Percentiles rank a stretch among this genome's conserved stretches.
phyloP scores from a whole-genome alignment of 2,113 vertebrate genomes.

The Alligator sinensis region DNA sequence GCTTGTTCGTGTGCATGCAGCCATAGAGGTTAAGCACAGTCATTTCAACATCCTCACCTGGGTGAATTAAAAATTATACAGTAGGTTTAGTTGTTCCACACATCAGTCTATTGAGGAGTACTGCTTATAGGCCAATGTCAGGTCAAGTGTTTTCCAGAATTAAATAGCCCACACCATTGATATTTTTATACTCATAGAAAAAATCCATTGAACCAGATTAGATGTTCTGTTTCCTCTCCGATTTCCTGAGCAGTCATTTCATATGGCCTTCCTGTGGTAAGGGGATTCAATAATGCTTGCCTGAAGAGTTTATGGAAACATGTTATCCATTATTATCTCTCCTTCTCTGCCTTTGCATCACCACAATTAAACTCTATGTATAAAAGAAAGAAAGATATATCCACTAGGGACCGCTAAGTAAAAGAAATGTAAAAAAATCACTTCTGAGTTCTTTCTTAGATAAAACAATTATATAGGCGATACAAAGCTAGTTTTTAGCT shows the following conservation, averaged over 20 bases:
- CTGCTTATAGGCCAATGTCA: neutral
- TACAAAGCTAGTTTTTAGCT: neutral
- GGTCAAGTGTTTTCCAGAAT: neutral
- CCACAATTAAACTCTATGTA: constrained; percentile 42
- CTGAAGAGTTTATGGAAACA: constrained; percentile 50
- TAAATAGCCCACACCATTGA: neutral
- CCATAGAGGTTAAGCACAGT: neutral
- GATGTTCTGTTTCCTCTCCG: neutral
- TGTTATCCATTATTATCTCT: constrained; percentile 40
- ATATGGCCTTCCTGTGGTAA: constrained; percentile 15
- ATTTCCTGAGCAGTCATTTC: constrained; percentile 26
- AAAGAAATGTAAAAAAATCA: constrained; percentile 1
- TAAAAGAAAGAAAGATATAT: neutral
- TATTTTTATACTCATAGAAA: neutral
- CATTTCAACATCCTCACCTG: neutral
- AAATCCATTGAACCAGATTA: neutral
- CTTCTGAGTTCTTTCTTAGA: constrained; percentile 21
- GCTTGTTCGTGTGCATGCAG: too few species aligned
- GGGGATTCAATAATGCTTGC: constrained; percentile 33
- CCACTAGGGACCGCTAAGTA: neutral
- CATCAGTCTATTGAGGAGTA: neutral
- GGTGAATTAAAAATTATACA: neutral
- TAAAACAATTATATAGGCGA: neutral
- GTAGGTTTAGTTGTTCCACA: neutral
- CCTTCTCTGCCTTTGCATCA: constrained; percentile 36